Evolutionary conservation across 2,797 vertebrate species (phyloP).

Genomic region (Poecilia picta): DNA sequence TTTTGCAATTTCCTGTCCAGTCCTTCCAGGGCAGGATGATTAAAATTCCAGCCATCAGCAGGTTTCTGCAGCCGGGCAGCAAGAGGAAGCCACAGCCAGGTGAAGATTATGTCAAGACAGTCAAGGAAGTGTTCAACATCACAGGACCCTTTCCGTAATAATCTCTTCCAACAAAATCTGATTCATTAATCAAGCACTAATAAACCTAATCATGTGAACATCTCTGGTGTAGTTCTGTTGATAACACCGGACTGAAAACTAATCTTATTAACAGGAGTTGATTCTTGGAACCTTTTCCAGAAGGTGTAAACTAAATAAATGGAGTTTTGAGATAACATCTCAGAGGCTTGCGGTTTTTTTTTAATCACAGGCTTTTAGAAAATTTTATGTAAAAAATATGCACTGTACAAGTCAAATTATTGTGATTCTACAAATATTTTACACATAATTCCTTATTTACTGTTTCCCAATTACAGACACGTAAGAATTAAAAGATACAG

Average conservation of each 20-base stretch:
- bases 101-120: conserved; percentile 56
- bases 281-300: not conserved
- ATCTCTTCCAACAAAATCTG: not conserved
- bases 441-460: not conserved
- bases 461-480: not conserved
- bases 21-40: conserved; percentile 85
- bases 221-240: not conserved
- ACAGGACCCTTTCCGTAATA: not conserved
- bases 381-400: not conserved
- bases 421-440: conserved; percentile 13
- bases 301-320: conserved; percentile 26
- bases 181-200: not conserved
- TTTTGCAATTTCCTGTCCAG: conserved; percentile 65
- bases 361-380: not conserved
- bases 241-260: not conserved
- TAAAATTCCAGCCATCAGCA: conserved; percentile 77
- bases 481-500: not conserved
- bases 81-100: conserved; percentile 79
- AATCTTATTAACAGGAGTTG: not conserved
- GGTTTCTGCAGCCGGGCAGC: conserved; percentile 88
- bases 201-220: not conserved
- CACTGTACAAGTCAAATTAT: conserved; percentile 13
- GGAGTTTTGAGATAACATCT: not conserved
- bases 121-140: conserved; percentile 64
- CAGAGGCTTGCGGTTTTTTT: too few species aligned